Conservation (phyloP, 2,797 vertebrate genomes). For the Paguma larvata region DNA sequence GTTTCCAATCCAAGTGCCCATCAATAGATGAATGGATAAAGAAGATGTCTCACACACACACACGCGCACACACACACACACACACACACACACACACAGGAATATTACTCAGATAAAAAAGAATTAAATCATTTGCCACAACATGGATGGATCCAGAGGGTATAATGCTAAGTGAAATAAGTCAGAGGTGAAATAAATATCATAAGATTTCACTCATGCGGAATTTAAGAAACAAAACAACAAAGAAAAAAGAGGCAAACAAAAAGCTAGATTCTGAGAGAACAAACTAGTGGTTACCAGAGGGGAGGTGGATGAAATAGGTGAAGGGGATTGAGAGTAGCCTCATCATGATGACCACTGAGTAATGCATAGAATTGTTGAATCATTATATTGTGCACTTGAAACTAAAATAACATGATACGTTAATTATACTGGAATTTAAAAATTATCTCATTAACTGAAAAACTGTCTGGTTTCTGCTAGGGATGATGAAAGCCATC, state of each 20-base stretch:
- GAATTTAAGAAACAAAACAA: neutral
- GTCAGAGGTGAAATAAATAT: neutral
- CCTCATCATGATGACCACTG: neutral
- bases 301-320: neutral
- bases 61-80: neutral
- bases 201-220: neutral
- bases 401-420: neutral
- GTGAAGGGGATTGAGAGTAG: neutral
- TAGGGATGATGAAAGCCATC: neutral
- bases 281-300: neutral
- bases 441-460: neutral
- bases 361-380: neutral
- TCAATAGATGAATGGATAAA: neutral
- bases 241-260: neutral
- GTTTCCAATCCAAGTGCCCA: neutral
- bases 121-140: neutral
- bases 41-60: neutral
- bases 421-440: neutral
- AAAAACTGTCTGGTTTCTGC: neutral
- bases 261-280: neutral
- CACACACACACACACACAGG: neutral
- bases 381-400: neutral
- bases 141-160: neutral
- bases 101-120: neutral
- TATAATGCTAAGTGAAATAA: neutral